A percentile compares a stretch with the other conserved stretches of the same genome.
Conservation (phyloP, 1,140 invertebrate genomes). For the Potamilus streckersoni region DNA sequence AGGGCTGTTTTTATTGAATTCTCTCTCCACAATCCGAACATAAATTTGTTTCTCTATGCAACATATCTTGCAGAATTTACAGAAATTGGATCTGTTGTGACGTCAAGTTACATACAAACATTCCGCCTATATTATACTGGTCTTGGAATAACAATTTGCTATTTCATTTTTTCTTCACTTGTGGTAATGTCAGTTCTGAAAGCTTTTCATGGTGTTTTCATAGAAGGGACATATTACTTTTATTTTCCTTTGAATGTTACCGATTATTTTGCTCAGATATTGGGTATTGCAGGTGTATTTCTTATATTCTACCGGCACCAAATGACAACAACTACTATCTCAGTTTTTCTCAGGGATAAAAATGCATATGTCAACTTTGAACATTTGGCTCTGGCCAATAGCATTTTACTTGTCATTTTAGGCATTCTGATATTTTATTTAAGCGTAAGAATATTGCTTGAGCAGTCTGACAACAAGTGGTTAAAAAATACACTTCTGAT, state of each 20-base stretch:
- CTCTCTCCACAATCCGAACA: conserved; percentile 69
- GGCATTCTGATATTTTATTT: conserved; percentile 35
- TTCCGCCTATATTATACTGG: conserved; percentile 19
- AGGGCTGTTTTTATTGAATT: conserved; percentile 71
- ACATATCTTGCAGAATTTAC: conserved; percentile 62
- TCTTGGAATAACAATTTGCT: conserved; percentile 11
- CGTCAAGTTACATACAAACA: conserved; percentile 15
- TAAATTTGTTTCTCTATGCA: conserved; percentile 39
- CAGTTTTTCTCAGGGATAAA: conserved; percentile 15
- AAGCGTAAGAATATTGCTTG: conserved; percentile 32
- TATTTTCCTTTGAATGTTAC: conserved; percentile 30
- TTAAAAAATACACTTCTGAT: conserved; percentile 37
- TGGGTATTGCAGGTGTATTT: conserved; percentile 11
- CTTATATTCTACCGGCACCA: conserved; percentile 21
- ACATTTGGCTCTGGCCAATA: conserved; percentile 43
- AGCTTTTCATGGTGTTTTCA: conserved; percentile 1
- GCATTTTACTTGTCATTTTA: conserved; percentile 25
- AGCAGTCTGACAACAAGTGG: conserved; percentile 45
- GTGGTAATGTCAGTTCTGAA: conserved; percentile 5
- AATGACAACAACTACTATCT: conserved; percentile 18
- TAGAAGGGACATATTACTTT: conserved; percentile 11
- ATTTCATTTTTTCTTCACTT: conserved; percentile 27
- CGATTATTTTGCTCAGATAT: conserved; percentile 16
- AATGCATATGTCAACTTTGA: conserved; percentile 46
- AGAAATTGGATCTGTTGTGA: conserved; percentile 62